Base-by-base conservation (phyloP, 2,888 invertebrate species). In the Agrochola lychnidis region DNA sequence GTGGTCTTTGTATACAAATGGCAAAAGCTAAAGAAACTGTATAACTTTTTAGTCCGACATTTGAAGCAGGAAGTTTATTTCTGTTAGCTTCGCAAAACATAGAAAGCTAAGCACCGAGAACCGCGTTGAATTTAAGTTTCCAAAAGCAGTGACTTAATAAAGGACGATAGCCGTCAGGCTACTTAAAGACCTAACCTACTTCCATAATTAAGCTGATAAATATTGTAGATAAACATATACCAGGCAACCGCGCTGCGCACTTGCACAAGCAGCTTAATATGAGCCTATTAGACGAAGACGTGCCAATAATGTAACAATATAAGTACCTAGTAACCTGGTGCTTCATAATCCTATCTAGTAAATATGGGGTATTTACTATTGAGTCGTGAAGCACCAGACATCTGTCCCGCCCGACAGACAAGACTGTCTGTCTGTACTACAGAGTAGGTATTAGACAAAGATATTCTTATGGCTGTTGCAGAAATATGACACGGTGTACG, bases 241-340 rank as follows among this genome's bases (percentile, higher is more conserved):
- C 16, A 56, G 36, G 30, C 12, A 48, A 5, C 25, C n/a, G 4
- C 30, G 12, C 22, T 64, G 51, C 3, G 19, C 14, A n/a, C 42
- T 45, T 36, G 25, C 70, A 61, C 61, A 61, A 14, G 2, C 59
- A 78, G 80, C 51, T 72, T 64, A 64, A 22, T 57, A 51, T 72
- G 42, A 79, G 62, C 57, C 56, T 76, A 59, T 82, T 82, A 82
- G n/a, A 82, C 5, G 12, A 25, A 16, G 22, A 25, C 25, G 25
- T 68, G 45, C 40, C 70, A 63, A 73, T 57, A 57, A 16, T 40
- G 51, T 25, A 51, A 66, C 57, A 56, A 51, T 10, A 51, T 51
- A n/a, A 68, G 19, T 59, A 45, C 64, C 57, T 64, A 64, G 51
- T 45, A 25, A 59, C 81, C 51, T 3, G 51, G 25, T 64, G 63